phyloP scores from a whole-genome alignment of 2,888 invertebrate species.

The Germaria angustata region DNA sequence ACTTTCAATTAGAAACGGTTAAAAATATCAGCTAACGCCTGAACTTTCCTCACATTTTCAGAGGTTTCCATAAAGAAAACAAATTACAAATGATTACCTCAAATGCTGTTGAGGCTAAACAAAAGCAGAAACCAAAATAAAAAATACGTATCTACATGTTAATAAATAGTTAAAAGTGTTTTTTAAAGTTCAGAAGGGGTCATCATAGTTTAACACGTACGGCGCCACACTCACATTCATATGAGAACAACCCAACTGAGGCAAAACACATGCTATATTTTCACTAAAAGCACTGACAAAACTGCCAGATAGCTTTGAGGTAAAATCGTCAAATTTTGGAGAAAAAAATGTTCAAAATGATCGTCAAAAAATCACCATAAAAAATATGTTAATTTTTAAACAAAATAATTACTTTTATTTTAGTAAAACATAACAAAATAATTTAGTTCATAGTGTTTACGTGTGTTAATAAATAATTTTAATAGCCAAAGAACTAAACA shows the following conservation, averaged over 20 bases:
- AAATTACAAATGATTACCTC: slow-evolving; percentile 28
- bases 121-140: slow-evolving; percentile 18
- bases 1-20: slow-evolving; percentile 52
- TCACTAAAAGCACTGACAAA: background rate
- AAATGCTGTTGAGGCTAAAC: slow-evolving; percentile 1
- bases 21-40: slow-evolving; percentile 19
- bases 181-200: slow-evolving; percentile 39
- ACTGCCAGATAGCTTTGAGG: no score
- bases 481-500: no score
- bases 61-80: background rate
- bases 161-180: slow-evolving; percentile 10
- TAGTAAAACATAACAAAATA: no score
- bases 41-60: background rate
- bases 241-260: background rate
- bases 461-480: no score
- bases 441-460: no score
- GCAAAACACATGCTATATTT: background rate
- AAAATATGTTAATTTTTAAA: no score
- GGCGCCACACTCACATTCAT: background rate
- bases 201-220: slow-evolving; percentile 23
- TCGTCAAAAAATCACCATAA: no score
- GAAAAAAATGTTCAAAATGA: no score
- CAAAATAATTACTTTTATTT: no score
- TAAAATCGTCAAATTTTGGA: no score
- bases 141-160: slow-evolving; percentile 15